These are phyloP conservation scores for Agrotis clavis DNA, from an alignment of 2,888 invertebrate species.

Conservation along the genomic window DNA sequence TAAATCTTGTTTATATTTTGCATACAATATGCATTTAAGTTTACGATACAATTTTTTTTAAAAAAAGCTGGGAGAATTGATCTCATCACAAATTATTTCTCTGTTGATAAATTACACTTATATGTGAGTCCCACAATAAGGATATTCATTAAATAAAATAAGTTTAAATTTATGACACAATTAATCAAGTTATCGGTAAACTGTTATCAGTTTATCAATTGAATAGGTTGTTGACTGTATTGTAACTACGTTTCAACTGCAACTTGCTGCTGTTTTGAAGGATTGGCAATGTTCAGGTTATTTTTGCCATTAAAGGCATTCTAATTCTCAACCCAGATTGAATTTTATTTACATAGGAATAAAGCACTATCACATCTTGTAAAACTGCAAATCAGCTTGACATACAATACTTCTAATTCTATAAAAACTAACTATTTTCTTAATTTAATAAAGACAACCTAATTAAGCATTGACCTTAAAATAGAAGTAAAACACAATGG, in stretches of 20 bases:
- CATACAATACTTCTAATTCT: not conserved
- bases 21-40: not conserved
- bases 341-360: not conserved
- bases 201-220: not conserved
- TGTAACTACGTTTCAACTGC: not conserved
- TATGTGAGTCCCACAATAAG: not conserved
- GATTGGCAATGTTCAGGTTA: not conserved
- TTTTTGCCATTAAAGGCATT: not conserved
- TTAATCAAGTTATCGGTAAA: not conserved
- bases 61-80: not conserved
- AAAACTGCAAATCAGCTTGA: not conserved
- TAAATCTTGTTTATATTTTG: no score
- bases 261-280: not conserved
- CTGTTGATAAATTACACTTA: not conserved
- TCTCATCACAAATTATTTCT: not conserved
- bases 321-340: not conserved
- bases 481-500: not conserved
- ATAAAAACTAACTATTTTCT: not conserved
- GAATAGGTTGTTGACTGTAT: not conserved
- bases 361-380: not conserved
- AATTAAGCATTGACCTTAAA: slow-evolving; percentile 9
- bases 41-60: no score
- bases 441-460: slow-evolving; percentile 1
- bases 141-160: not conserved
- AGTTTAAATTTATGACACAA: not conserved